These are phyloP conservation scores for Lasioglossum figueresi DNA, from an alignment of 2,888 invertebrate species.

Conservation along the genomic window DNA sequence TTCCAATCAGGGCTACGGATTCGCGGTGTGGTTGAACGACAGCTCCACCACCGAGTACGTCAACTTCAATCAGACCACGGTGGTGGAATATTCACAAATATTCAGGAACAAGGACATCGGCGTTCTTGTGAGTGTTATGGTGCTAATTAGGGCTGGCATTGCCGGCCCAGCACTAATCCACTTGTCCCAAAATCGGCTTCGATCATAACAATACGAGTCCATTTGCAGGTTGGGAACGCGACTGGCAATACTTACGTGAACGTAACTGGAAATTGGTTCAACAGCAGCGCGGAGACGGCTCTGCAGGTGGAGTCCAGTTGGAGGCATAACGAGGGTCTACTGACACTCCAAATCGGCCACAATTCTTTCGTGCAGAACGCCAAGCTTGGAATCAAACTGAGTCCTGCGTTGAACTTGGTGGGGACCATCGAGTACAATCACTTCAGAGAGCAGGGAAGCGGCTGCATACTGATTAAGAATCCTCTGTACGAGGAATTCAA, in stretches of 20 bases:
- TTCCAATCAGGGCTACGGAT: constrained; percentile 94
- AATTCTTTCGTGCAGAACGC: constrained; percentile 92
- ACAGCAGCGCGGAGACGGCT: constrained; percentile 91
- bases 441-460: constrained; percentile 92
- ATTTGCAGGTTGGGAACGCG: constrained; percentile 92
- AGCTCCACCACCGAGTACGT: constrained; percentile 91
- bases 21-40: constrained; percentile 96
- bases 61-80: constrained; percentile 93
- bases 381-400: constrained; percentile 90
- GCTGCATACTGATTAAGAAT: constrained; percentile 94
- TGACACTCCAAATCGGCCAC: constrained; percentile 92
- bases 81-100: constrained; percentile 94
- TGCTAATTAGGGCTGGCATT: too few relatives aligned
- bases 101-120: constrained; percentile 95
- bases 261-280: constrained; percentile 96
- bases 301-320: constrained; percentile 96
- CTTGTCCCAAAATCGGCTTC: background rate
- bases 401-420: constrained; percentile 92
- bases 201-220: background rate
- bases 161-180: background rate
- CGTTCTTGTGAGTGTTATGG: constrained; percentile 85
- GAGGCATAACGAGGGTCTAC: constrained; percentile 85
- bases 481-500: constrained; percentile 92
- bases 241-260: constrained; percentile 94
- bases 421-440: constrained; percentile 94